Base-by-base conservation (phyloP, 1,140 invertebrate genomes). In the Neelides sp. region DNA sequence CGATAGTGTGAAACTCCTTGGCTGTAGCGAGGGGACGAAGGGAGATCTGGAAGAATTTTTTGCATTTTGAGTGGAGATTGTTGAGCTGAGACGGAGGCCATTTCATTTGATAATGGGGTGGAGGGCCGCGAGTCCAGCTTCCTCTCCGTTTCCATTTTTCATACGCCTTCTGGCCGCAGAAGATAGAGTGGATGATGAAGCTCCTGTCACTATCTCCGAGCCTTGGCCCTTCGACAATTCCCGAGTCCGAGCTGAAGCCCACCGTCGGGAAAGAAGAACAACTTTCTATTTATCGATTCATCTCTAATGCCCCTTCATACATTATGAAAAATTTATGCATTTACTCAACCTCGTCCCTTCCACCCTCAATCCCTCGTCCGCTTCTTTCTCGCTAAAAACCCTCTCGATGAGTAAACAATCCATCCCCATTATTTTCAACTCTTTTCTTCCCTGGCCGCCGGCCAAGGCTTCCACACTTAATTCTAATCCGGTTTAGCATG, bases 311-410 rank as follows among this genome's bases (percentile, higher is more conserved):
- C n/a, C n/a, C n/a, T 47, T 47, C 43, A 43, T 50, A 55, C 43
- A 55, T 54, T 54, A 49, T 54, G 48, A 55, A 55, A 50, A 50
- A 55, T 55, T 55, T 55, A 55, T 55, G 48, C 53, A 46, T 46
- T n/a, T n/a, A n/a, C n/a, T 36, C 43, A 15, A 41, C 45, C 35
- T 35, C 44, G 34, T 52, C 32, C 36, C 48, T 46, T 53, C 34
- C 22, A n/a, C 28, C 35, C 15, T 7, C 24, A 35, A 7, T 30
- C 24, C 27, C 15, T 32, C 32, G n/a, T 35, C 27, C 36, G 19
- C 49, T 50, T 20, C 23, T 15, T 15, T 34, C 30, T 34, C 8
- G 8, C 30, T 15, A 34, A 15, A 10, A 8, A 10, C 30, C 30
- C 15, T 15, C 30, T 34, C 30, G 8, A 15, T 34, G 30, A 34